These are phyloP conservation scores for Hapalemur alaotrensis DNA, from an alignment of 2,797 vertebrate genomes.

Conservation along the genomic window DNA sequence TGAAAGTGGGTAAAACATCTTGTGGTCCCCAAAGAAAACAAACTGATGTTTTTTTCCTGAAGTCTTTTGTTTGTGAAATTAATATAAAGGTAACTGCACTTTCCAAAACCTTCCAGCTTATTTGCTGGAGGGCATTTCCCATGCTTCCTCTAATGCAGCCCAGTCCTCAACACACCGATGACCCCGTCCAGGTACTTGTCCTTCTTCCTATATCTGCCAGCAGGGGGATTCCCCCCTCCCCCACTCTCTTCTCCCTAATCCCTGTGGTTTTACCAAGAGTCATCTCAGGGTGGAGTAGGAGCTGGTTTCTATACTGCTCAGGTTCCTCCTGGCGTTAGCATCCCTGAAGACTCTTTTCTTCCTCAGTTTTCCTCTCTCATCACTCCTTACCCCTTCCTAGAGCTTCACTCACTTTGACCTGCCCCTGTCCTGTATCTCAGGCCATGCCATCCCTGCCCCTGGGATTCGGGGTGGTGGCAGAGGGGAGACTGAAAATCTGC, in stretches of 20 bases:
- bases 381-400: neutral
- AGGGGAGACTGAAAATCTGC: neutral
- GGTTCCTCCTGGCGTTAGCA: neutral
- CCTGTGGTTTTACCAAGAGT: neutral
- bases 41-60: neutral
- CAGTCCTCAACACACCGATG: neutral
- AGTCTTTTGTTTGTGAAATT: neutral
- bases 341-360: neutral
- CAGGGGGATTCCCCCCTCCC: neutral
- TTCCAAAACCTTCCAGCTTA: neutral
- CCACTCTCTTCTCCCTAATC: neutral
- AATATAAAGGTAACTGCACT: neutral
- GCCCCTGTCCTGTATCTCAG: neutral
- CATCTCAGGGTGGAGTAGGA: rapidly evolving
- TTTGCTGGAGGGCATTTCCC: neutral
- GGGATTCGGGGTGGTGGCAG: neutral
- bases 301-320: neutral
- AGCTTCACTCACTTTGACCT: neutral
- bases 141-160: neutral
- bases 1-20: neutral
- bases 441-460: no score
- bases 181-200: neutral
- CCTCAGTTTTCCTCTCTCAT: neutral
- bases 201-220: neutral
- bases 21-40: neutral